Conservation (phyloP, 1,140 invertebrate species). For the Adelges cooleyi region DNA sequence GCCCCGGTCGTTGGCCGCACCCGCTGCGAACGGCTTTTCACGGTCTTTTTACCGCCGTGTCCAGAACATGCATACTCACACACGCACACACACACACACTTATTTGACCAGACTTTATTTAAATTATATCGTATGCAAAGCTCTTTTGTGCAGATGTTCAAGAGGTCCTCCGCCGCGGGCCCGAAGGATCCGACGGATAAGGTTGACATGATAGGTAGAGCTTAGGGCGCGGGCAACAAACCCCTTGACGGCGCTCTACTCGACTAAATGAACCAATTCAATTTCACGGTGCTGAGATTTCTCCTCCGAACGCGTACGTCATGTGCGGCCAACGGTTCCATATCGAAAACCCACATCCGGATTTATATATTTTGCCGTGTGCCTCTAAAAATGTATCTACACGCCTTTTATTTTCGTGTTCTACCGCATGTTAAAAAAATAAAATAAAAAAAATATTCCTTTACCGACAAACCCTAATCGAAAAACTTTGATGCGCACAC, state of each 20-base stretch:
- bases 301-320: not conserved
- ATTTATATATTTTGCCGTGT: no score
- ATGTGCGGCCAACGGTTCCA: not conserved
- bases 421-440: no score
- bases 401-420: no score
- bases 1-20: not conserved
- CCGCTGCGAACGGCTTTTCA: not conserved
- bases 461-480: no score
- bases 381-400: no score
- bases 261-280: conserved; percentile 32
- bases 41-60: not conserved
- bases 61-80: not conserved
- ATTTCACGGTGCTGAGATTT: conserved; percentile 30
- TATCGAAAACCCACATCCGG: not conserved
- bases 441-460: no score
- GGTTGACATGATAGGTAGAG: no score
- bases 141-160: not conserved
- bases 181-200: not conserved
- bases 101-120: no score
- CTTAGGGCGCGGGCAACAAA: no score
- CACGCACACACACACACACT: no score
- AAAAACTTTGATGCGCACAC: no score
- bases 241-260: no score
- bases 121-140: not conserved
- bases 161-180: not conserved